phyloP scores from a whole-genome alignment of 2,797 vertebrate species.

The Lepidocolaptes lacrymiger region DNA sequence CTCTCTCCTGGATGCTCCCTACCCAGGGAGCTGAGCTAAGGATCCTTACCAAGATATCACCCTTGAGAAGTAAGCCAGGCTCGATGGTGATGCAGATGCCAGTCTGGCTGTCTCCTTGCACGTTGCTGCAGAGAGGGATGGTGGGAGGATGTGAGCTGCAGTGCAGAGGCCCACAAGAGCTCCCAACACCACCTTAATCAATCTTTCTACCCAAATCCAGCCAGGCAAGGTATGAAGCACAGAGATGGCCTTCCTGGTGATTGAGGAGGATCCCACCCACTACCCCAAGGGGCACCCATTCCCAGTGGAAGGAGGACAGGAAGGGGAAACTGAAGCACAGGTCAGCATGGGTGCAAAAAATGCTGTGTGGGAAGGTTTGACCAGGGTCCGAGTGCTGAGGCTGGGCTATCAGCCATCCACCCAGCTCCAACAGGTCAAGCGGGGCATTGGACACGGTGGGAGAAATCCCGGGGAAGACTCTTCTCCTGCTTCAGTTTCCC shows the following conservation, averaged over 20 bases:
- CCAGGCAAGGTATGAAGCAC: neutral
- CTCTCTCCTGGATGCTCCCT: neutral
- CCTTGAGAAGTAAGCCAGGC: constrained; percentile 91
- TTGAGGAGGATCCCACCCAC: rapidly evolving
- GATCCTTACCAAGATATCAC: constrained; percentile 90
- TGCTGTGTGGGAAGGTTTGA: neutral
- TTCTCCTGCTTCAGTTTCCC: neutral
- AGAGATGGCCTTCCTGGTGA: neutral
- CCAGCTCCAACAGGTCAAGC: rapidly evolving
- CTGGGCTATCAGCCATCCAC: neutral
- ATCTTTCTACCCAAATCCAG: neutral
- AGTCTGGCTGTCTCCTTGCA: constrained; percentile 89
- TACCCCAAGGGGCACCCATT: neutral
- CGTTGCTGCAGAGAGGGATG: constrained; percentile 78
- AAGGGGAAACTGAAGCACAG: neutral
- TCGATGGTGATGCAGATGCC: constrained; percentile 97
- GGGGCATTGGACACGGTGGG: rapidly evolving
- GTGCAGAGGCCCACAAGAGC: neutral
- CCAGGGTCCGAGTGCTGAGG: neutral
- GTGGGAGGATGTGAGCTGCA: neutral
- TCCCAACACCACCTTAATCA: neutral
- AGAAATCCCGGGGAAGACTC: neutral
- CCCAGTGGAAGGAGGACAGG: neutral
- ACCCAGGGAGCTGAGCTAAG: rapidly evolving
- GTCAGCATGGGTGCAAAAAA: neutral